Base-by-base conservation (phyloP, 92 coral and sea anemone species). In the Actinernus sp. region DNA sequence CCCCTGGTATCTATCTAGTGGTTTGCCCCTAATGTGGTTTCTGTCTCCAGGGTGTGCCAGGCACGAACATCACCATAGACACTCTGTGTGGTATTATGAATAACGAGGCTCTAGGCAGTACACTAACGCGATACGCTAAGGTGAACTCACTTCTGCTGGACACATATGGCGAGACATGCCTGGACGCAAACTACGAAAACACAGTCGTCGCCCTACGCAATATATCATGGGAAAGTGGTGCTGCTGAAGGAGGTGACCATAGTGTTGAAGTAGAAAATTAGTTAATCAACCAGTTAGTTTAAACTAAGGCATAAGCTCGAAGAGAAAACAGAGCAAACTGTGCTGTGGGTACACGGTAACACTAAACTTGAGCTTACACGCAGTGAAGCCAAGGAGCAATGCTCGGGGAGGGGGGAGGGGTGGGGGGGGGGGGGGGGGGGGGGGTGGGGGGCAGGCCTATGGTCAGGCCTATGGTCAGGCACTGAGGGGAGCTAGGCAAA, bases 181-280 rank as follows among this genome's bases (percentile, higher is more conserved):
- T 94, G 40, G 94, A 87, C 41, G 64, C 83, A 45, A 86, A 71
- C 38, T 94, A 87, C 73, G 68, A 78, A 8, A 84, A 67, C 61
- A 48, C 86, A 65, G 75, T 94, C 48, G 55, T 77, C 31, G 68
- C 71, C 29, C 62, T 94, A 44, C 89, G 51, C 51, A 78, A 94
- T 55, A 71, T 83, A 5, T 94, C 98, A 0, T 94, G 98, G 98
- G 64, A 49, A 38, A 88, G 97, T 48, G 71, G 92, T 71, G 97
- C 97, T 32, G 74, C 97, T 14, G 98, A 94, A 57, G 98, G 98
- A 87, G 98, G 98, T 94, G 61, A 23, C n/a, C n/a, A n/a, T n/a
- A n/a, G n/a, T n/a, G n/a, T n/a, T n/a, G n/a, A n/a, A n/a, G n/a
- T n/a, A n/a, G n/a, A n/a, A n/a, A n/a, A n/a, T n/a, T n/a, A n/a